Conservation (phyloP, 2,888 invertebrate species). For the Sphaerophoria rueppellii region DNA sequence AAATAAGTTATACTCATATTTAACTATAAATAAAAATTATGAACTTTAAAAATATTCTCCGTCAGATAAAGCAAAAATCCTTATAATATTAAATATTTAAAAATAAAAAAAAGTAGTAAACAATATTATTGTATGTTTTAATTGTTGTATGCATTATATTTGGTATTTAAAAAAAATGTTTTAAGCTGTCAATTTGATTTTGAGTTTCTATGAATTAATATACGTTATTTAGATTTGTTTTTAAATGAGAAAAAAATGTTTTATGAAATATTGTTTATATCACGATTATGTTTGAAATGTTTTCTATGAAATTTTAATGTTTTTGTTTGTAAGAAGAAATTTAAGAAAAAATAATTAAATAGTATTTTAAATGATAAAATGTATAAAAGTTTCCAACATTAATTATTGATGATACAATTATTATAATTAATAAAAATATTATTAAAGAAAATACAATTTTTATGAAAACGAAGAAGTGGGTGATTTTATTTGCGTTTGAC, state of each 20-base stretch:
- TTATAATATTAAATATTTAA: background rate
- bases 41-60: conserved; percentile 34
- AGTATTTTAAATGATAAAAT: conserved; percentile 54
- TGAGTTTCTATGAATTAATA: too few species aligned
- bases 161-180: too few species aligned
- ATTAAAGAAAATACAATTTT: conserved; percentile 57
- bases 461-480: conserved; percentile 32
- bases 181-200: too few species aligned
- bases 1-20: conserved; percentile 47
- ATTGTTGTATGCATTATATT: too few species aligned
- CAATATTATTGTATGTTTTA: too few species aligned
- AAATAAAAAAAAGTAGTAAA: conserved; percentile 9
- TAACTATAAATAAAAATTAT: conserved; percentile 11
- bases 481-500: background rate
- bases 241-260: background rate
- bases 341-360: conserved; percentile 15
- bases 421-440: conserved; percentile 7
- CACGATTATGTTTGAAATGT: conserved; percentile 52
- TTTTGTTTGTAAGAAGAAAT: conserved; percentile 35
- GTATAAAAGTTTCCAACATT: conserved; percentile 56
- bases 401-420: conserved; percentile 51
- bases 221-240: background rate
- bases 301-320: conserved; percentile 40
- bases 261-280: conserved; percentile 30
- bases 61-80: conserved; percentile 14